Base-by-base conservation (phyloP, 2,113 vertebrate genomes). In the Callaeas wilsoni region DNA sequence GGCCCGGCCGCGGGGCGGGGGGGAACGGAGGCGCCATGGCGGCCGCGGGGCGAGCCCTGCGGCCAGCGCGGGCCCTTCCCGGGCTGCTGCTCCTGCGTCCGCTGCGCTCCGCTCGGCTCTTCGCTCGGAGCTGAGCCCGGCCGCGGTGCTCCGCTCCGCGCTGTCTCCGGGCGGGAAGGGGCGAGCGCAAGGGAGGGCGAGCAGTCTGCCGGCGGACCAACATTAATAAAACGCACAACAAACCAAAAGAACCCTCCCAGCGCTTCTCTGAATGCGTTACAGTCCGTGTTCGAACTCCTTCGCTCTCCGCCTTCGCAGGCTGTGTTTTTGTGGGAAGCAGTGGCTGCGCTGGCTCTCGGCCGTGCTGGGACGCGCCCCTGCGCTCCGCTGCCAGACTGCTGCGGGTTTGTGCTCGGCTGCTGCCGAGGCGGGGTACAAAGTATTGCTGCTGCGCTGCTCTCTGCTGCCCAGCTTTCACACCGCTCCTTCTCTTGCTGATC, bases 331-430 rank as follows among this genome's bases (percentile, higher is more conserved):
- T 2, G 56, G 16, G 70, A 12, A 35, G 75, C 42, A 7, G 30
- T 0, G 68, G 41, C 52, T 1, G 52, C 33, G 3, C 27, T 17
- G 73, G 33, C 53, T 26, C 37, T 9, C 32, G 46, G 84, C 73
- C 63, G 84, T 22, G 73, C 39, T 6, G 62, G 49, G 79, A 17
- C 26, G 10, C 26, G 4, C 12, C 26, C 57, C 7, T 16, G 41
- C 26, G 57, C 80, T 30, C 9, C 2, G 10, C 22, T 20, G 67
- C 30, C 63, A 1, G 20, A 0, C 9, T 8, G 27, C 13, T 7
- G 46, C 14, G 6, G 5, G 2, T 5, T 10, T 2, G 4, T 20
- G 29, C 2, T 12, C 37, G 3, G 0, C 13, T 6, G 53, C 59
- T 30, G 53, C 6, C 22, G n/a, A 0, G 13, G 18, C 25, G 13